phyloP scores from a whole-genome alignment of 2,797 vertebrate genomes.

The Notamacropus eugenii region DNA sequence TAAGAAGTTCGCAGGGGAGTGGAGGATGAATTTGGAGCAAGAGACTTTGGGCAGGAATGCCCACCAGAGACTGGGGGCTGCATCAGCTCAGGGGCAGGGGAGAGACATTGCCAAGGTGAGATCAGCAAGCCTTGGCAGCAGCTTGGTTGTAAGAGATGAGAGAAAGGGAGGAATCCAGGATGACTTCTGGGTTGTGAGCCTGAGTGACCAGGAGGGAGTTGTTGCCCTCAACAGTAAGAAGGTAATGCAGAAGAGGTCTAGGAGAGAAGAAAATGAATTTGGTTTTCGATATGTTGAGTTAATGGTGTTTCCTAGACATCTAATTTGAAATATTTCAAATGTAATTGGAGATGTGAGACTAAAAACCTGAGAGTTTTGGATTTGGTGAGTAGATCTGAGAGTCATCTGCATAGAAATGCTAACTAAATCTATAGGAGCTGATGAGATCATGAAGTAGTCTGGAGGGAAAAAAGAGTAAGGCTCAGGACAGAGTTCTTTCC shows the following conservation, averaged over 20 bases:
- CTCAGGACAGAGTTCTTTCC: background rate
- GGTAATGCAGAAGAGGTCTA: background rate
- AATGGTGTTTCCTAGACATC: background rate
- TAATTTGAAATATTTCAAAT: background rate
- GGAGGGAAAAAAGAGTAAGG: background rate
- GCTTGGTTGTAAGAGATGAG: background rate
- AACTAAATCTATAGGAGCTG: background rate
- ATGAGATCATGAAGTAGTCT: background rate
- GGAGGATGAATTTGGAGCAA: background rate
- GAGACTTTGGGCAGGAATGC: background rate
- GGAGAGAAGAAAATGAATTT: background rate
- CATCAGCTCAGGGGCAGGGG: no score
- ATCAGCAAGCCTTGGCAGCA: background rate
- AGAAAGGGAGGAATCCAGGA: no score
- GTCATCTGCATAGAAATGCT: background rate
- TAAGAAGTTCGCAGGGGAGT: background rate
- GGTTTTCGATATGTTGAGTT: background rate
- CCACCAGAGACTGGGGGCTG: background rate
- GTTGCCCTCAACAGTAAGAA: background rate
- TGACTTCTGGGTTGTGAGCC: background rate
- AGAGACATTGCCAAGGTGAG: background rate
- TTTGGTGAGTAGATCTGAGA: background rate
- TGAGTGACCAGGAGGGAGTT: background rate
- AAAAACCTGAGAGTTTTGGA: background rate
- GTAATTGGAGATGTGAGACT: background rate